Evolutionary conservation across 2,888 invertebrate species (phyloP), one percentile per base, ranked within the genome.

Genomic region (Drosophila bunnanda): DNA sequence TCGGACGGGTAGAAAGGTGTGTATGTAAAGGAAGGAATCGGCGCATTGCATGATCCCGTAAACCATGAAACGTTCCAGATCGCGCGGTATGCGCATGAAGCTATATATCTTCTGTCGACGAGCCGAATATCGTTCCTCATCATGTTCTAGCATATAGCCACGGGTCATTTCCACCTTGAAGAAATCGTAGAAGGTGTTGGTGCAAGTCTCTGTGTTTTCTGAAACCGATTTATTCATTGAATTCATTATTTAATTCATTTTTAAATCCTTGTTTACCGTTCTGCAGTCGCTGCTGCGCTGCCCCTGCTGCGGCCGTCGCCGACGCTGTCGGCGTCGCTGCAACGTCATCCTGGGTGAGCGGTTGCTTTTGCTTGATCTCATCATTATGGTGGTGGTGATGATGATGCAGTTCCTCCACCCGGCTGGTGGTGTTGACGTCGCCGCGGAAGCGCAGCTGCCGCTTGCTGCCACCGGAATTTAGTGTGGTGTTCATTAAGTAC

Each of bases 11-110:
- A 99, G 94, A 93, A 99, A 98, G 60, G 99, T 99, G 92, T 99
- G 99, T 61, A 99, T 96, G 93, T 98, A 99, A 59, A 99, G 94
- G 93, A 99, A 98, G 22, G 99, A 98, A 93, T 99, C 99, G 32
- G 97, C 96, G 93, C 99, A 99, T 93, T 97, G 97, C 93, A 98
- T 96, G 89, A 98, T 97, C 36, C 98, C 98, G 93, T 98, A 98
- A 1, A 94, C 94, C 96, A 98, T 97, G 89, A 98, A 98, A 88
- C 97, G 96, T 90, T 98, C 98, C 41, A 97, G 94, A 93, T 99
- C 97, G 84, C 96, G 94, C 3, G 99, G 98, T 90, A 99, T 98
- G 93, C 96, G 96, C 93, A 99, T 96, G 91, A 99, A 99, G 0
- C 98, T 98, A 92, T 99, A 99, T 50, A 99, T 97, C 93, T 98